phyloP scores from a whole-genome alignment of 2,113 vertebrate genomes.

The Crotophaga sulcirostris region DNA sequence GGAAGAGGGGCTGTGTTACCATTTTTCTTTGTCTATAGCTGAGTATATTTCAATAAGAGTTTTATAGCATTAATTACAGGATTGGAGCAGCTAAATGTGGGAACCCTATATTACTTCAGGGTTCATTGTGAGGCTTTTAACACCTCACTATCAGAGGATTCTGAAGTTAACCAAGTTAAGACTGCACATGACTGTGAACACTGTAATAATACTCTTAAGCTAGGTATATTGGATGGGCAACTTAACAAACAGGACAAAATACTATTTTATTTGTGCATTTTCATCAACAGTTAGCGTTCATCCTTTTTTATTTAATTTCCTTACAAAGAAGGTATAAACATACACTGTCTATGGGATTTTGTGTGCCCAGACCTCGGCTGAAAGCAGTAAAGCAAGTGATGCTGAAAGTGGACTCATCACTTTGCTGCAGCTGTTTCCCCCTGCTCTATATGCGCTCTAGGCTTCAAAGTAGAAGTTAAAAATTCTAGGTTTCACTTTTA shows the following conservation, averaged over 20 bases:
- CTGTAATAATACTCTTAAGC: background rate
- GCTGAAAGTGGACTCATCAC: background rate
- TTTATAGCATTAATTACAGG: background rate
- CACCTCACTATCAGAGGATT: background rate
- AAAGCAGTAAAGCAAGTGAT: background rate
- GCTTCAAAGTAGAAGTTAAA: slow-evolving; percentile 1
- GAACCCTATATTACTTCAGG: background rate
- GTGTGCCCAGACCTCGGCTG: background rate
- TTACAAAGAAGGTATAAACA: background rate
- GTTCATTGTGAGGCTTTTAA: background rate
- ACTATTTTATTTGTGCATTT: background rate
- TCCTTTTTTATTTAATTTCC: background rate
- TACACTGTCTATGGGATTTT: background rate
- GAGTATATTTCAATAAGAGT: background rate
- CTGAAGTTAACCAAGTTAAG: background rate
- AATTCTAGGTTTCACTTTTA: background rate
- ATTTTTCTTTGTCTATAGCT: background rate
- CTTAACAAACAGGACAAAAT: background rate
- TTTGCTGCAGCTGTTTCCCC: background rate
- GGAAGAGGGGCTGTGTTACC: background rate
- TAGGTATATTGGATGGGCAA: background rate
- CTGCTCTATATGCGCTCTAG: background rate
- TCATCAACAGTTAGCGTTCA: background rate
- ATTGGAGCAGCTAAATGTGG: background rate
- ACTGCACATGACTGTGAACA: background rate